phyloP scores from a whole-genome alignment of 2,797 vertebrate species.

The Hoplostethus atlanticus region DNA sequence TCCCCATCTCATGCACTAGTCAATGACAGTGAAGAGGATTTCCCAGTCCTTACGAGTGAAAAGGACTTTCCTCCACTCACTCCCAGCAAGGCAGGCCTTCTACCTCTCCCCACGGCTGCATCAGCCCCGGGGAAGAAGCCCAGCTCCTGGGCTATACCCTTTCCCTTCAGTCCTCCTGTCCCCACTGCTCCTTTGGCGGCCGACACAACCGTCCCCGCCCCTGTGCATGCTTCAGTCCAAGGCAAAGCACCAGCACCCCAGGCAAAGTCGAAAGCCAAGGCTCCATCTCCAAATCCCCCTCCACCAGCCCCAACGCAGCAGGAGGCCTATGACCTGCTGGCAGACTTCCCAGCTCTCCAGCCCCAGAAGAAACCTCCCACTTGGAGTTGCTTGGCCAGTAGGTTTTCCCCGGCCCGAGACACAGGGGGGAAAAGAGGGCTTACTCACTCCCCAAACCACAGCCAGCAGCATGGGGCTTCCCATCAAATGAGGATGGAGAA shows the following conservation, averaged over 20 bases:
- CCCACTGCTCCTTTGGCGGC: slow-evolving; percentile 45
- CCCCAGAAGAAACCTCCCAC: slow-evolving; percentile 30
- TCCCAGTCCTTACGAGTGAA: slow-evolving; percentile 6
- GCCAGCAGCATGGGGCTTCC: slow-evolving; percentile 42
- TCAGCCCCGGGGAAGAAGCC: slow-evolving; percentile 42
- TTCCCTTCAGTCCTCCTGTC: slow-evolving; percentile 44
- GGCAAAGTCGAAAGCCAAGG: slow-evolving; percentile 21
- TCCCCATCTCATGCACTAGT: not conserved
- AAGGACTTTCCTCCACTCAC: slow-evolving; percentile 36
- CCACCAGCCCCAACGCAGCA: slow-evolving; percentile 11
- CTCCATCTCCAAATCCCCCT: not conserved
- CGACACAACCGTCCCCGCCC: not conserved
- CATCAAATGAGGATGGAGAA: slow-evolving; percentile 48
- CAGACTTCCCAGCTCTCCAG: slow-evolving; percentile 58
- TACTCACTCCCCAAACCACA: not conserved
- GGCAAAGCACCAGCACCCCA: slow-evolving; percentile 36
- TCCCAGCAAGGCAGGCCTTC: slow-evolving; percentile 63
- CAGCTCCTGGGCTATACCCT: slow-evolving; percentile 49
- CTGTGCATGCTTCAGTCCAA: slow-evolving; percentile 40
- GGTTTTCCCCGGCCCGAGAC: slow-evolving; percentile 25
- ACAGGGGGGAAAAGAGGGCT: slow-evolving; percentile 17
- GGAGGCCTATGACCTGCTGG: slow-evolving; percentile 55
- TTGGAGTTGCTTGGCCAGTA: not conserved
- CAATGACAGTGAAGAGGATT: slow-evolving; percentile 12
- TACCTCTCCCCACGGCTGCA: slow-evolving; percentile 34